Conservation (phyloP, 64 coral and sea anemone genomes). For the Dendrophyllia cribrosa region DNA sequence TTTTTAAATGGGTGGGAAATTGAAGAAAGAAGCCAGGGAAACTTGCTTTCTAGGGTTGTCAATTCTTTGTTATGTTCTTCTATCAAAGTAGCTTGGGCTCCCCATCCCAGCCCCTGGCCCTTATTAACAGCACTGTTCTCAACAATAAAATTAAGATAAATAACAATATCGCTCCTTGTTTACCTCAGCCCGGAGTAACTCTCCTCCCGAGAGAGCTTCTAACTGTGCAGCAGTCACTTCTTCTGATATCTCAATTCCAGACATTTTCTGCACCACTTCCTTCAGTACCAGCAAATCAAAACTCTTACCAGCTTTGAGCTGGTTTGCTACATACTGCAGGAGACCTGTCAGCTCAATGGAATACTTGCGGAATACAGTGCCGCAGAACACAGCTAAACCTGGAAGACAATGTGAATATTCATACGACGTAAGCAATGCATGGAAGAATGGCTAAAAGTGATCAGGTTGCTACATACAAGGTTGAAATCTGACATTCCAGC, state of each 20-base stretch:
- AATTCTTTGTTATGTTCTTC: too few relatives aligned
- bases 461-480: too few relatives aligned
- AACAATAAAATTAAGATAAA: too few relatives aligned
- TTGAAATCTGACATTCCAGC: too few relatives aligned
- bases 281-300: constrained; percentile 95
- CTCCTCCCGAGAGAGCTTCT: constrained; percentile 95
- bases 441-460: too few relatives aligned
- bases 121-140: too few relatives aligned
- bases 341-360: constrained; percentile 95
- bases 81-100: too few relatives aligned
- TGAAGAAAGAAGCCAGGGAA: too few relatives aligned
- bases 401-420: neutral
- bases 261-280: constrained; percentile 99
- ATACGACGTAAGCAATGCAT: too few relatives aligned
- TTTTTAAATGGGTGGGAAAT: too few relatives aligned
- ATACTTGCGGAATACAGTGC: constrained; percentile 96
- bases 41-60: too few relatives aligned
- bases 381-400: constrained; percentile 97
- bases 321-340: constrained; percentile 95
- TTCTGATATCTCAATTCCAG: constrained; percentile 97
- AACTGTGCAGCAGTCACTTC: constrained; percentile 93
- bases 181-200: constrained; percentile 92
- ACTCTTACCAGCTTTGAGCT: constrained; percentile 96
- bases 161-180: neutral
- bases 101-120: too few relatives aligned